These are phyloP conservation scores for Echiichthys vipera DNA, from an alignment of 2,797 vertebrate species.

Conservation along the genomic window DNA sequence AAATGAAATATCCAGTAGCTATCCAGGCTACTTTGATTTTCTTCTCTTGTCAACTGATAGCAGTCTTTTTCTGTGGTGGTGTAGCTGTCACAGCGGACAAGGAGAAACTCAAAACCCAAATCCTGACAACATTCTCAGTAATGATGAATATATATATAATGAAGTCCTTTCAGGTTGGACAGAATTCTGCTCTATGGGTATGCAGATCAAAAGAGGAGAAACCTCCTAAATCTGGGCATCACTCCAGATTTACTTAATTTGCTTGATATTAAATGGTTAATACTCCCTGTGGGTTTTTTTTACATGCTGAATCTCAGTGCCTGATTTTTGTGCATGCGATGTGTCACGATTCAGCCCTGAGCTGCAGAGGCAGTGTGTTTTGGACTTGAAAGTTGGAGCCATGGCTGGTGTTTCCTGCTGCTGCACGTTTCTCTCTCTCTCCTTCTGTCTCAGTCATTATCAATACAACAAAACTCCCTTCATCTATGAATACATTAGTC, in stretches of 20 bases:
- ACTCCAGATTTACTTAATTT: neutral
- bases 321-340: neutral
- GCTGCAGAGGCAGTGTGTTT: slow-evolving; percentile 51
- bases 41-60: slow-evolving; percentile 14
- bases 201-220: slow-evolving; percentile 6
- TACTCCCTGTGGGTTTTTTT: slow-evolving; percentile 6
- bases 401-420: slow-evolving; percentile 27
- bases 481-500: slow-evolving; percentile 4
- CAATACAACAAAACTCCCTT: slow-evolving; percentile 8
- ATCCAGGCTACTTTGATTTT: slow-evolving; percentile 24
- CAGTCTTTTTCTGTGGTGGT: slow-evolving; percentile 15
- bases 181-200: neutral
- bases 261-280: neutral
- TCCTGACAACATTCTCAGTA: neutral
- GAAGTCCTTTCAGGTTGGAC: neutral
- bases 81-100: slow-evolving; percentile 9
- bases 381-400: slow-evolving; percentile 45
- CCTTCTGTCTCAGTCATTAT: slow-evolving; percentile 36
- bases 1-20: neutral
- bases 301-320: neutral
- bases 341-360: slow-evolving; percentile 21
- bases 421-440: slow-evolving; percentile 32
- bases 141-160: neutral
- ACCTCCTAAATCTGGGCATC: neutral
- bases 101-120: slow-evolving; percentile 15